Percentiles rank a stretch among this genome's conserved stretches.
Evolutionary conservation across 37 sponge, comb jelly and placozoan genomes (phyloP).

Genomic region (Theonella swinhoei): DNA sequence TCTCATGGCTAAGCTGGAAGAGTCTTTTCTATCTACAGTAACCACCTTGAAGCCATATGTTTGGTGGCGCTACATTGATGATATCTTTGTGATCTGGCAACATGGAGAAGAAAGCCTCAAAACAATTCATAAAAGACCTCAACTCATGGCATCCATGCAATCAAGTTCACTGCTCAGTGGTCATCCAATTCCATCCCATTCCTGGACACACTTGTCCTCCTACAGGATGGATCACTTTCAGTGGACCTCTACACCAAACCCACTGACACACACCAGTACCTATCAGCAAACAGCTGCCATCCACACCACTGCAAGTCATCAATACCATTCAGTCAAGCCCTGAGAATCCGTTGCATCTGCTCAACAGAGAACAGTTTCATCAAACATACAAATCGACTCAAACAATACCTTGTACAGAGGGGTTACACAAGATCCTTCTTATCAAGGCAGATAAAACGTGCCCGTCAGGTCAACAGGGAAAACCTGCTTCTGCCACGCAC

Average conservation of each 20-base stretch:
- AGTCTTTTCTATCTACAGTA: background rate
- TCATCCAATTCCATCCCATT: background rate
- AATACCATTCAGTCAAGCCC: conserved; percentile 5
- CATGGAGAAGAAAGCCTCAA: conserved; percentile 24
- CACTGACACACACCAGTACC: conserved; percentile 34
- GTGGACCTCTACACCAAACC: conserved; percentile 12
- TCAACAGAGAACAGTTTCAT: background rate
- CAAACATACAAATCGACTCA: background rate
- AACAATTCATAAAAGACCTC: background rate
- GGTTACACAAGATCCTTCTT: background rate
- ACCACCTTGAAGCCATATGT: background rate
- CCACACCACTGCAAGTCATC: conserved; percentile 4
- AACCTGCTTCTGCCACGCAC: background rate
- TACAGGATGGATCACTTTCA: background rate
- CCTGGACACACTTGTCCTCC: background rate
- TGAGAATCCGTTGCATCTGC: background rate
- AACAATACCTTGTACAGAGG: background rate
- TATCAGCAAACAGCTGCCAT: conserved; percentile 16
- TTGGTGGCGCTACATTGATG: conserved; percentile 43
- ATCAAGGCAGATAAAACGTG: background rate
- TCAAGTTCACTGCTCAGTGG: conserved; percentile 32
- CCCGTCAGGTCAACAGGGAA: background rate
- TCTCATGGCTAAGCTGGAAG: conserved; percentile 34
- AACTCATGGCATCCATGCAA: conserved; percentile 30
- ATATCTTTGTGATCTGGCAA: conserved; percentile 21